A percentile compares a stretch with the other conserved stretches of the same genome.
Evolutionary conservation across 2,113 vertebrate genomes (phyloP).

Genomic region (Seriola dumerili): DNA sequence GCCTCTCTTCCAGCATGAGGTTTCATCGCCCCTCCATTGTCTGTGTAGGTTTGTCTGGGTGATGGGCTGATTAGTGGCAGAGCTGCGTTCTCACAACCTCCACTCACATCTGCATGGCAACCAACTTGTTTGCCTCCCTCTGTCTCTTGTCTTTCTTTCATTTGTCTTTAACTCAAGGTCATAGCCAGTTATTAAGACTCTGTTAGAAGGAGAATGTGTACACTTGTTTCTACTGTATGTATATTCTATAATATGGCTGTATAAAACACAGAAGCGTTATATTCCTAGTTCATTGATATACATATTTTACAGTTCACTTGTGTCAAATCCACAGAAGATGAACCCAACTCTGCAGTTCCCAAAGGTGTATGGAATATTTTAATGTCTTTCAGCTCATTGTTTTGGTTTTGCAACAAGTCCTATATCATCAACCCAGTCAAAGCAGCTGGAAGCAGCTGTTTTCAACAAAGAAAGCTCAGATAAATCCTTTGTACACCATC

Average conservation of each 20-base stretch:
- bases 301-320: neutral
- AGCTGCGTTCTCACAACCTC: conserved; percentile 64
- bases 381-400: neutral
- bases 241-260: neutral
- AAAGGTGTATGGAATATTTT: neutral
- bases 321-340: neutral
- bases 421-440: neutral
- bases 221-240: neutral
- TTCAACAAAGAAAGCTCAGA: no score
- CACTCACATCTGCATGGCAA: conserved; percentile 75
- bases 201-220: neutral
- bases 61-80: conserved; percentile 66
- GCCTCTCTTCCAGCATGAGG: conserved; percentile 6
- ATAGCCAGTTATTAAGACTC: conserved; percentile 17
- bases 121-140: conserved; percentile 64
- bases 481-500: no score
- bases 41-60: conserved; percentile 52
- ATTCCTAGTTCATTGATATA: neutral
- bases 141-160: conserved; percentile 21
- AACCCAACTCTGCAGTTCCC: neutral
- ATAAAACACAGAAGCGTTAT: neutral
- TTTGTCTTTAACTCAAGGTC: conserved; percentile 46
- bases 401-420: neutral
- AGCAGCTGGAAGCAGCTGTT: no score
- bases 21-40: neutral